These are phyloP conservation scores for Aphelenchoides besseyi DNA, from an alignment of 1,140 invertebrate species.

Conservation along the genomic window DNA sequence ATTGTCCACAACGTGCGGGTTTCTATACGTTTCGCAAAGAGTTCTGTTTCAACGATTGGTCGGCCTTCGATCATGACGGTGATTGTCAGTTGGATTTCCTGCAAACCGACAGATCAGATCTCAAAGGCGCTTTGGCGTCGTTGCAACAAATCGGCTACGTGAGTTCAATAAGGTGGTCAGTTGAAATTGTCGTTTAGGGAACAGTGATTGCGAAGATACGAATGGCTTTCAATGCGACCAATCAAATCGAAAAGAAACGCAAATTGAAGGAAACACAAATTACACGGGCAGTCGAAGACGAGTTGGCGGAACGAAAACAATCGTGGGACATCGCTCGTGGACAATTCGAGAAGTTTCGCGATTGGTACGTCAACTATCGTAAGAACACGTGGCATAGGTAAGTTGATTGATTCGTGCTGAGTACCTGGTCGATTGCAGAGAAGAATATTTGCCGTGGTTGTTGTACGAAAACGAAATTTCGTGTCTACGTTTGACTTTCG, in stretches of 20 bases:
- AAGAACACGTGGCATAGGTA: slow-evolving; percentile 61
- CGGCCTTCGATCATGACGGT: slow-evolving; percentile 54
- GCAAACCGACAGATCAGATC: slow-evolving; percentile 49
- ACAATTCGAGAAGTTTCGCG: slow-evolving; percentile 58
- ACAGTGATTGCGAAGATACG: slow-evolving; percentile 61
- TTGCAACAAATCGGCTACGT: slow-evolving; percentile 62
- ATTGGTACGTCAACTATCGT: slow-evolving; percentile 58
- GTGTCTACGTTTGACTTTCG: slow-evolving; percentile 60
- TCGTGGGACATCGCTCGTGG: slow-evolving; percentile 56
- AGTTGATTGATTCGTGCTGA: slow-evolving; percentile 18
- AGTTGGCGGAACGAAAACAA: slow-evolving; percentile 46
- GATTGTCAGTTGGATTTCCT: slow-evolving; percentile 61
- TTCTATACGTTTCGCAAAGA: slow-evolving; percentile 62
- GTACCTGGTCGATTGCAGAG: slow-evolving; percentile 40
- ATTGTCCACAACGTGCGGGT: slow-evolving; percentile 54
- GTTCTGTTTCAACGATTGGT: slow-evolving; percentile 63
- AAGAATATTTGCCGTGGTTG: slow-evolving; percentile 61
- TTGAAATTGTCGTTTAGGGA: slow-evolving; percentile 45
- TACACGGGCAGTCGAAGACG: slow-evolving; percentile 49
- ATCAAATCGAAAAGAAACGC: slow-evolving; percentile 45
- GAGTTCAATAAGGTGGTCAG: slow-evolving; percentile 21
- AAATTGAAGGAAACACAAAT: slow-evolving; percentile 57
- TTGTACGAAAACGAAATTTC: slow-evolving; percentile 63
- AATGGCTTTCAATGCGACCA: slow-evolving; percentile 58
- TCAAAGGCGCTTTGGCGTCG: slow-evolving; percentile 55